Evolutionary conservation across 2,888 invertebrate genomes (phyloP).

Genomic region (Fragum sueziense): DNA sequence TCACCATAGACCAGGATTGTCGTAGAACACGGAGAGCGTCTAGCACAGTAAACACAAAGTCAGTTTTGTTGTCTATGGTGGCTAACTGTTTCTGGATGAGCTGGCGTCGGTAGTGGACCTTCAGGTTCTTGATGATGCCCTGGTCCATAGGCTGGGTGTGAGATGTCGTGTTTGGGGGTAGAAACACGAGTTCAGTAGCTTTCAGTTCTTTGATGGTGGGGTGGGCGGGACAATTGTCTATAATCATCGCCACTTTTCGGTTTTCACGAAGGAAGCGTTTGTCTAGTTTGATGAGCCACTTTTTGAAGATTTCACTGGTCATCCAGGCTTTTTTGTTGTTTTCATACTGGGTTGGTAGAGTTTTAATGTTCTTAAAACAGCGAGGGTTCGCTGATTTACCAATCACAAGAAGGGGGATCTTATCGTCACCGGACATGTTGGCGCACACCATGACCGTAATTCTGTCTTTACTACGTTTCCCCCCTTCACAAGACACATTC

Average conservation of each 20-base stretch:
- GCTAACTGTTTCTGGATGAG: not conserved
- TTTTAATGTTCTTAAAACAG: conserved; percentile 57
- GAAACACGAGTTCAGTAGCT: conserved; percentile 54
- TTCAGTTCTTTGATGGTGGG: conserved; percentile 48
- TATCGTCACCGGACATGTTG: conserved; percentile 38
- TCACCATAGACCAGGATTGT: not conserved
- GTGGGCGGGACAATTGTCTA: conserved; percentile 66
- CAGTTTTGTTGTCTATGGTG: not conserved
- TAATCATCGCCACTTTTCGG: conserved; percentile 47
- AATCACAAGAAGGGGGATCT: conserved; percentile 57
- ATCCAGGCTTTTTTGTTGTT: conserved; percentile 65
- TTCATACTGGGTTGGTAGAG: conserved; percentile 46
- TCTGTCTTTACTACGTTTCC: conserved; percentile 46
- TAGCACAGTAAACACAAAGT: not conserved
- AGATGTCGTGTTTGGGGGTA: conserved; percentile 65
- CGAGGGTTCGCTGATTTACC: conserved; percentile 52
- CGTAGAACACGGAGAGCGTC: not conserved
- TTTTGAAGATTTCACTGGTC: conserved; percentile 52
- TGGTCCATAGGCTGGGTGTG: not conserved
- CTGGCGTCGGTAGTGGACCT: not conserved
- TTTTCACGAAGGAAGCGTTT: conserved; percentile 27
- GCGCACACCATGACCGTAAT: conserved; percentile 22
- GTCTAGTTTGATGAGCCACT: conserved; percentile 60
- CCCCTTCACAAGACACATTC: conserved; percentile 36
- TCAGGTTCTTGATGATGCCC: not conserved